phyloP scores from a whole-genome alignment of 2,113 vertebrate genomes.

The Myotis davidii region DNA sequence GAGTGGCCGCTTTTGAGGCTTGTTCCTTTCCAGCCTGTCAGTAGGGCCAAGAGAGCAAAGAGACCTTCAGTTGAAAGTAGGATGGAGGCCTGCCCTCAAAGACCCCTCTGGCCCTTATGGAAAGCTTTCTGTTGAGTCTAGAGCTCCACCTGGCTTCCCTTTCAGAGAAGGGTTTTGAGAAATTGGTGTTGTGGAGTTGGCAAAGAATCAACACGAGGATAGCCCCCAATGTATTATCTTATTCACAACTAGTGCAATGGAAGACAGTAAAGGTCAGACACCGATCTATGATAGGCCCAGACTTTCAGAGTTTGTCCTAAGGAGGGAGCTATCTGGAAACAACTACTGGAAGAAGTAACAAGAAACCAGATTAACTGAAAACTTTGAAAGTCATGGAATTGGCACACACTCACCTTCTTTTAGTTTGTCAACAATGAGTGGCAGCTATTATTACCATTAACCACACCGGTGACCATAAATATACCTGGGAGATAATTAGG shows the following conservation, averaged over 20 bases:
- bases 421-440: neutral
- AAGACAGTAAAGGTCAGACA: slow-evolving; percentile 12
- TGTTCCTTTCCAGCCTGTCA: neutral
- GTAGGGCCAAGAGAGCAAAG: neutral
- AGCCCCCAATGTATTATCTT: neutral
- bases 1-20: neutral
- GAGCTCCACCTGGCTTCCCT: slow-evolving; percentile 62
- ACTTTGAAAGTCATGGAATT: slow-evolving; percentile 18
- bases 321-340: neutral
- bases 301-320: neutral
- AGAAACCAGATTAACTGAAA: slow-evolving; percentile 42
- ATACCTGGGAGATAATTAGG: neutral
- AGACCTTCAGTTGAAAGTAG: neutral
- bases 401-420: neutral
- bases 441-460: neutral
- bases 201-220: neutral
- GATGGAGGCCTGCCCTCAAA: neutral
- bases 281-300: neutral
- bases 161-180: slow-evolving; percentile 41
- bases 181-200: neutral
- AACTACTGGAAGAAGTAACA: neutral
- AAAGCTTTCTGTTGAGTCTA: slow-evolving; percentile 18
- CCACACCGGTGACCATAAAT: neutral
- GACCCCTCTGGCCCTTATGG: neutral
- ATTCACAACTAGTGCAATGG: neutral